phyloP scores from a whole-genome alignment of 2,888 invertebrate species.

The Nomada hirtipes region DNA sequence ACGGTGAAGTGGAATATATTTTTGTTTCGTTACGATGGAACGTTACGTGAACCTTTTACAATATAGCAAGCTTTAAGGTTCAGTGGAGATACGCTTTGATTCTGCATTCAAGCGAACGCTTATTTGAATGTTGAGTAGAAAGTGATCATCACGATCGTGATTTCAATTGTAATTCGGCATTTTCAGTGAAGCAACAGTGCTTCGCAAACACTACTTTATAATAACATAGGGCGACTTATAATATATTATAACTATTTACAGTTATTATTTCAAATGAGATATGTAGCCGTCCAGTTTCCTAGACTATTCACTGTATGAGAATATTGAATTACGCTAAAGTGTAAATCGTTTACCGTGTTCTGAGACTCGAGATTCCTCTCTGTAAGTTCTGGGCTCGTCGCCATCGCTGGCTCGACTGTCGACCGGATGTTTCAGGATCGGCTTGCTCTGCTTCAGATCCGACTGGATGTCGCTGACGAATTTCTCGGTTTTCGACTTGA shows the following conservation, averaged over 20 bases:
- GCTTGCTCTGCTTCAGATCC: slow-evolving; percentile 86
- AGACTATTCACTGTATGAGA: too few relatives aligned
- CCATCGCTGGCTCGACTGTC: slow-evolving; percentile 75
- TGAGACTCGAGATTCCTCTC: slow-evolving; percentile 89
- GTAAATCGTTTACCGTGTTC: slow-evolving; percentile 87
- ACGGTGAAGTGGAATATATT: too few relatives aligned
- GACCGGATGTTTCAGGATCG: slow-evolving; percentile 84
- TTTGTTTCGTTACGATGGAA: not conserved
- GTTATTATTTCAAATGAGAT: too few relatives aligned
- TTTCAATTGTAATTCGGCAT: not conserved
- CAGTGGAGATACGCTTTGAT: not conserved
- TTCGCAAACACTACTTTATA: not conserved
- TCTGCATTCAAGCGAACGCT: not conserved
- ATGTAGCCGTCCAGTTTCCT: too few relatives aligned
- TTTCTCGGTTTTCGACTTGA: slow-evolving; percentile 89
- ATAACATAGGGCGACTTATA: too few relatives aligned
- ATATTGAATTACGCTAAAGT: slow-evolving; percentile 3
- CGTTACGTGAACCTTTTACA: not conserved
- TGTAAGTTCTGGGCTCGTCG: slow-evolving; percentile 88
- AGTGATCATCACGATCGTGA: not conserved
- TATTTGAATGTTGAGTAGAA: not conserved
- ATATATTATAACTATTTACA: too few relatives aligned
- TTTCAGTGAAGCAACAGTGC: not conserved
- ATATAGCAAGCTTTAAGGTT: not conserved
- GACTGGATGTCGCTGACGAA: slow-evolving; percentile 88